phyloP scores from a whole-genome alignment of 2,888 invertebrate species.

The Lumbricus terrestris region DNA sequence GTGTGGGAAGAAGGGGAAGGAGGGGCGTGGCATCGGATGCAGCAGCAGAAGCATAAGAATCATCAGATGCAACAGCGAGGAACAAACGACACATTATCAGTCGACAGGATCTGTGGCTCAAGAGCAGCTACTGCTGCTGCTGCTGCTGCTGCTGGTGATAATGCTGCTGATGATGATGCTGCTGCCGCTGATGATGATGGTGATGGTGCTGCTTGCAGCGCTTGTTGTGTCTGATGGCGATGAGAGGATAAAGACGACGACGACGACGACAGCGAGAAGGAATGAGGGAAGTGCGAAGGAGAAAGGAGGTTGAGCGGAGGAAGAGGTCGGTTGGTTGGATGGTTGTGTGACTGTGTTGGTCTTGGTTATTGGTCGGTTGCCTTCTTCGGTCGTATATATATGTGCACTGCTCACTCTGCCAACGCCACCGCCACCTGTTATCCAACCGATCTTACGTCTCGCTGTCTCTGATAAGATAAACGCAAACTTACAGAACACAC shows the following conservation, averaged over 20 bases:
- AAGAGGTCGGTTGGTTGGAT: background rate
- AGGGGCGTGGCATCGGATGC: background rate
- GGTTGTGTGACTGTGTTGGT: background rate
- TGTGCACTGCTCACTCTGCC: too few relatives aligned
- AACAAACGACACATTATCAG: background rate
- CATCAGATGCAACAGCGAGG: too few relatives aligned
- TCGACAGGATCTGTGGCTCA: background rate
- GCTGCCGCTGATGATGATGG: too few relatives aligned
- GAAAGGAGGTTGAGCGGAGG: background rate
- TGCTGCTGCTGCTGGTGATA: background rate
- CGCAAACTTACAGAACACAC: background rate
- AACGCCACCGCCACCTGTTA: background rate
- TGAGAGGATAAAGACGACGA: background rate
- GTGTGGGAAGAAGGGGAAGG: too few relatives aligned
- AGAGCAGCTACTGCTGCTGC: background rate
- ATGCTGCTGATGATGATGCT: too few relatives aligned
- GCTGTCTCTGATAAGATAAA: background rate
- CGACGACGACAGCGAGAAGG: too few relatives aligned
- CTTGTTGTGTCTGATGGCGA: background rate
- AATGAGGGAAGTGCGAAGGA: background rate
- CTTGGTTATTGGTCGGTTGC: background rate
- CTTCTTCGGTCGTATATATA: background rate
- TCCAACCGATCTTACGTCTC: background rate
- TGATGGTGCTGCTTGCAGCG: too few relatives aligned
- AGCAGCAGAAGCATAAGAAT: too few relatives aligned